Conservation (phyloP, 2,113 vertebrate genomes). For the Psephotus haematonotus region DNA sequence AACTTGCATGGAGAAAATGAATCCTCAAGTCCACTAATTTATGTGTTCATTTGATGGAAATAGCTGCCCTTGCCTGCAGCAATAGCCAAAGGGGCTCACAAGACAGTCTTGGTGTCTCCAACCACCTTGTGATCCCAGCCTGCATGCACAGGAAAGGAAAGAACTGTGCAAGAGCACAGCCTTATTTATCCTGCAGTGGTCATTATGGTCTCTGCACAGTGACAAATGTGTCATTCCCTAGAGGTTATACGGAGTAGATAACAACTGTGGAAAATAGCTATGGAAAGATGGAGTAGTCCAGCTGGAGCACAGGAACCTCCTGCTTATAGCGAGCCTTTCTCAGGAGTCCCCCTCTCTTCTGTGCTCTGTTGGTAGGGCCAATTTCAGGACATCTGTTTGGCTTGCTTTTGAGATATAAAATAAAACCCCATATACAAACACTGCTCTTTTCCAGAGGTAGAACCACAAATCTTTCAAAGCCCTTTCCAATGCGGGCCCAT, state of each 20-base stretch:
- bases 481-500: not conserved
- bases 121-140: not conserved
- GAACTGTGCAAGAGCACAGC: not conserved
- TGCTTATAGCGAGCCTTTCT: not conserved
- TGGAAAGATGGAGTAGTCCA: not conserved
- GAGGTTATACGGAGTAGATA: not conserved
- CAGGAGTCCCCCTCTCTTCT: not conserved
- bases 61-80: constrained; percentile 22
- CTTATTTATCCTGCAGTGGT: not conserved
- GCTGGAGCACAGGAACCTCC: not conserved
- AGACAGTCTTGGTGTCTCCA: not conserved
- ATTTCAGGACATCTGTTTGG: not conserved
- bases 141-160: not conserved
- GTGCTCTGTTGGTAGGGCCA: not conserved
- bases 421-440: not conserved
- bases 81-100: not conserved
- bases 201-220: not conserved
- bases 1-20: not conserved
- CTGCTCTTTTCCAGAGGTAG: not conserved
- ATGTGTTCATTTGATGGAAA: not conserved
- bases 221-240: not conserved
- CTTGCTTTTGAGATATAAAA: not conserved
- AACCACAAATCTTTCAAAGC: not conserved
- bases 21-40: not conserved
- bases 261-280: not conserved